Evolutionary conservation across 2,113 vertebrate genomes (phyloP), one percentile per base, ranked within the genome.

Genomic region (Corydoras maculifer): DNA sequence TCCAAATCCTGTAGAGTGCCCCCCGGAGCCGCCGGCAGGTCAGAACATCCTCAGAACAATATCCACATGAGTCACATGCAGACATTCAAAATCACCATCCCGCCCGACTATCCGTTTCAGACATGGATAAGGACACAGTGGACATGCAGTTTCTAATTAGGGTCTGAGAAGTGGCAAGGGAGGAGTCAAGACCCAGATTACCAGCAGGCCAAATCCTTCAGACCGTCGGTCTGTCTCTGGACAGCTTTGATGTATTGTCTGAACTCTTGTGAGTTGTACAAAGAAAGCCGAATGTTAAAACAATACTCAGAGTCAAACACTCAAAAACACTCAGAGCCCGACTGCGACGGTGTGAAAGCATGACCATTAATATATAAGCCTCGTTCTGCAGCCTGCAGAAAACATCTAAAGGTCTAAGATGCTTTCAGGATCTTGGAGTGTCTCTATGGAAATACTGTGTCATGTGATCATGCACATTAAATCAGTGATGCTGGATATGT

Each of bases 111-210:
- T 73, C 68, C 70, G 58, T 74, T 74, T 73, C 76, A 82, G 80
- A 75, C 75, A 81, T 70, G 66, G 62, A 70, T 70, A 75, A 50
- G 72, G 70, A 81, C 49, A 59, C 53, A 79, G 81, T 84, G 81
- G 75, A 80, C 68, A 76, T 79, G 76, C 43, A 84, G 78, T 69
- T 79, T 65, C 81, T 81, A 75, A 68, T 75, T 69, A 69, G 78
- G 75, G 30, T 70, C 81, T 73, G 74, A 76, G 60, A 51, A 75
- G 73, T 65, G 58, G 9, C 13, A 60, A 79, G 83, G 88, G 89
- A 78, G 89, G 88, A 88, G 88, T 83, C 85, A 86, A 67, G 14
- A 67, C 82, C 58, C 29, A 87, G 84, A 85, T 89, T 91, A 89
- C 73, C 53, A 73, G 60, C 62, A 43, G 75, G 68, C 73, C 69